Evolutionary conservation across 92 coral and sea anemone genomes (phyloP).

Genomic region (Palythoa heliodiscus): DNA sequence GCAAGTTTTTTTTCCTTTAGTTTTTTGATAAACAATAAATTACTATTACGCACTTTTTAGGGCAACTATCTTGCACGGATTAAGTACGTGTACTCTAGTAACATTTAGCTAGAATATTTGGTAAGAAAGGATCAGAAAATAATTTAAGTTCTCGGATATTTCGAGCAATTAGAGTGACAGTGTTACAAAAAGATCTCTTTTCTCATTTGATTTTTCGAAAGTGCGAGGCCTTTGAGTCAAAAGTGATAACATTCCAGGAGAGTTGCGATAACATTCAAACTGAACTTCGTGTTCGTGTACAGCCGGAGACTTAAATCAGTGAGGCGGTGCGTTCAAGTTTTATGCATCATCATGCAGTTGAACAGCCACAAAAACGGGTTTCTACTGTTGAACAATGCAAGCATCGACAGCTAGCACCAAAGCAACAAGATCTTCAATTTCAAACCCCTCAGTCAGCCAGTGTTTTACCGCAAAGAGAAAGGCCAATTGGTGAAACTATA

Average conservation of each 20-base stretch:
- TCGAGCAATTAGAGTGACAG: background rate
- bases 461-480: background rate
- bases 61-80: too few species aligned
- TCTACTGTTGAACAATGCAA: conserved; percentile 11
- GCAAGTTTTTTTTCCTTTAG: too few species aligned
- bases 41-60: too few species aligned
- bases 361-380: conserved; percentile 53
- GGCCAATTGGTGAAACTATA: background rate
- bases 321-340: conserved; percentile 52
- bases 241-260: too few species aligned
- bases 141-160: background rate
- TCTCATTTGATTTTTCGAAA: too few species aligned
- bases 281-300: background rate
- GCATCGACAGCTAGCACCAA: conserved; percentile 25
- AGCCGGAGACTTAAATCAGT: conserved; percentile 30
- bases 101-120: background rate
- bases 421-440: conserved; percentile 29
- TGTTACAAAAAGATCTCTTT: too few species aligned
- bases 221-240: too few species aligned
- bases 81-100: too few species aligned
- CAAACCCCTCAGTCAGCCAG: conserved; percentile 4
- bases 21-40: too few species aligned
- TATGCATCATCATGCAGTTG: conserved; percentile 49
- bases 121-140: background rate
- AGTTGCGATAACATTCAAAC: too few species aligned